Evolutionary conservation across 2,888 invertebrate genomes (phyloP).

Genomic region (Calliopum simillimum): DNA sequence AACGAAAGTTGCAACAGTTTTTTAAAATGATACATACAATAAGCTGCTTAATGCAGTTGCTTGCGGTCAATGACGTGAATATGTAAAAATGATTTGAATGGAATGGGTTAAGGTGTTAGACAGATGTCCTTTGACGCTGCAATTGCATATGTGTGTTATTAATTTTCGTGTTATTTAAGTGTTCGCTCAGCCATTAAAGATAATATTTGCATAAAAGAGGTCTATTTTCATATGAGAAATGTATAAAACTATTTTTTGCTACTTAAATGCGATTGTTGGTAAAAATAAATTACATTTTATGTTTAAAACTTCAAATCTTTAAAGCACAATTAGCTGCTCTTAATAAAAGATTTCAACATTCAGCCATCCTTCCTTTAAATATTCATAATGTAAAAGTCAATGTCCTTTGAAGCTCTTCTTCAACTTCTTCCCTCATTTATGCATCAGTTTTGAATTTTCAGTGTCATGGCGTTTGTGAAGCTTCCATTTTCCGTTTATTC

Average conservation of each 20-base stretch:
- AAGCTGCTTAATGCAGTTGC: slow-evolving; percentile 2
- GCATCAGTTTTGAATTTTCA: slow-evolving; percentile 14
- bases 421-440: neutral
- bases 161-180: too few relatives aligned
- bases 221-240: too few relatives aligned
- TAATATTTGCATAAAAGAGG: too few relatives aligned
- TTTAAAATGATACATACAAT: neutral
- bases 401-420: slow-evolving; percentile 1
- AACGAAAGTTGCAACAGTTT: slow-evolving; percentile 17
- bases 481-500: slow-evolving; percentile 13
- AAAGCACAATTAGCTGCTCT: too few relatives aligned
- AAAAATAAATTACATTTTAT: too few relatives aligned
- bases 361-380: too few relatives aligned
- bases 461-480: slow-evolving; percentile 27
- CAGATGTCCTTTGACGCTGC: slow-evolving; percentile 22
- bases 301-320: too few relatives aligned
- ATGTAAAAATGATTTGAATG: too few relatives aligned
- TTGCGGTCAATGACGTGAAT: neutral
- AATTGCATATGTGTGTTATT: neutral
- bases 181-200: too few relatives aligned
- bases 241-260: too few relatives aligned
- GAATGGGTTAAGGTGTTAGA: neutral
- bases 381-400: neutral
- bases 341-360: too few relatives aligned
- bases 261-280: too few relatives aligned